These are phyloP conservation scores for Sicus ferrugineus DNA, from an alignment of 2,888 invertebrate genomes.

Conservation along the genomic window DNA sequence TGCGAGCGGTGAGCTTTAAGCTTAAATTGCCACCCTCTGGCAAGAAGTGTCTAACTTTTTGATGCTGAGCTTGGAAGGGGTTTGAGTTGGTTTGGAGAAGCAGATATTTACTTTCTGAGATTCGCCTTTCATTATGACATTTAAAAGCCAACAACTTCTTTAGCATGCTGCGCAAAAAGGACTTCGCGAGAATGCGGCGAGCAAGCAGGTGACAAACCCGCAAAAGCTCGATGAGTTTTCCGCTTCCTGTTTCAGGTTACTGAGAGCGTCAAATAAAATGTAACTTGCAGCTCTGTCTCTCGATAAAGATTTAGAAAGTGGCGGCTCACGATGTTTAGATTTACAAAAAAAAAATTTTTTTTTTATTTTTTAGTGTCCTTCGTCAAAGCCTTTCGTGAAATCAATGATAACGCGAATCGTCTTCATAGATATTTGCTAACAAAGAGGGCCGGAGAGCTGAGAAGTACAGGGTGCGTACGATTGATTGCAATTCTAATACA, in stretches of 20 bases:
- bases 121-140: background rate
- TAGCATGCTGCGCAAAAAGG: background rate
- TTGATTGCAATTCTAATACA: no score
- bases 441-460: no score
- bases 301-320: no score
- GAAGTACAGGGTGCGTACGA: no score
- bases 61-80: background rate
- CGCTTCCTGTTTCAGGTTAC: background rate
- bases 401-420: constrained; percentile 23
- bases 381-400: constrained; percentile 1
- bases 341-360: no score
- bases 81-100: background rate
- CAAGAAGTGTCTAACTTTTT: background rate
- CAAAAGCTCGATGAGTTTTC: no score
- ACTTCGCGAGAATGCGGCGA: background rate
- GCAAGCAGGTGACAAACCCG: background rate
- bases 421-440: background rate
- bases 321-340: no score
- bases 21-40: background rate
- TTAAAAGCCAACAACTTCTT: background rate
- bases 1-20: background rate
- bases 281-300: background rate
- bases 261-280: background rate
- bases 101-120: background rate
- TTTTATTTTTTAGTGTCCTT: constrained; percentile 34